A percentile compares a stretch with the other conserved stretches of the same genome.
phyloP scores from a whole-genome alignment of 2,113 vertebrate genomes.

The Chascanopsetta lugubris region DNA sequence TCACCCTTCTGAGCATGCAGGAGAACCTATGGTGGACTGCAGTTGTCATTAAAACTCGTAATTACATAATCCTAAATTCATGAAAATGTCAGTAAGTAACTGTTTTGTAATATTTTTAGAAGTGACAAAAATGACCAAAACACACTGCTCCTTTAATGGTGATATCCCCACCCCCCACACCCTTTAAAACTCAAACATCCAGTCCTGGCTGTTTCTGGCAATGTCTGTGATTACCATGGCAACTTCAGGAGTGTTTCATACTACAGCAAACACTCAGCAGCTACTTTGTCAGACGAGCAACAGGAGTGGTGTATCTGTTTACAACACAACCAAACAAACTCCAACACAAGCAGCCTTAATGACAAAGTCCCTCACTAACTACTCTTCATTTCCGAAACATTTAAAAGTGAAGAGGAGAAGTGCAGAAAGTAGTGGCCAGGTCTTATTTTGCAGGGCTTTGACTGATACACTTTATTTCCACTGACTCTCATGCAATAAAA shows the following conservation, averaged over 20 bases:
- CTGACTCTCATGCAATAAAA: constrained; percentile 9
- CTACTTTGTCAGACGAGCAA: not conserved
- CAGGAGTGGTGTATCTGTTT: not conserved
- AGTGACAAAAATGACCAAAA: too few species aligned
- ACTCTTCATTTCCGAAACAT: not conserved
- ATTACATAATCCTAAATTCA: too few species aligned
- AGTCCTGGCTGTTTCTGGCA: not conserved
- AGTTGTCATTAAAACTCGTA: too few species aligned
- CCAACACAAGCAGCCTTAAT: too few species aligned
- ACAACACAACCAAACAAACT: not conserved
- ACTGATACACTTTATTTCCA: not conserved
- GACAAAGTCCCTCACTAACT: constrained; percentile 1
- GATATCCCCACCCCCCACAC: too few species aligned
- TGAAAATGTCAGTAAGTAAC: too few species aligned
- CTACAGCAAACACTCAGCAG: not conserved
- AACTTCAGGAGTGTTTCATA: not conserved
- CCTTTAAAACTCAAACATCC: too few species aligned
- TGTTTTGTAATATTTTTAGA: too few species aligned
- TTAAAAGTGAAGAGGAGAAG: too few species aligned
- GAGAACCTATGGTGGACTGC: too few species aligned
- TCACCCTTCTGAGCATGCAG: too few species aligned
- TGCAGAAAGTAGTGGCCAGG: not conserved
- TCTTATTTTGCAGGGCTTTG: not conserved
- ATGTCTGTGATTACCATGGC: not conserved
- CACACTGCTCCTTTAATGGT: too few species aligned